Base-by-base conservation (phyloP, 2,797 vertebrate species). In the Bryconaethiops microstoma region DNA sequence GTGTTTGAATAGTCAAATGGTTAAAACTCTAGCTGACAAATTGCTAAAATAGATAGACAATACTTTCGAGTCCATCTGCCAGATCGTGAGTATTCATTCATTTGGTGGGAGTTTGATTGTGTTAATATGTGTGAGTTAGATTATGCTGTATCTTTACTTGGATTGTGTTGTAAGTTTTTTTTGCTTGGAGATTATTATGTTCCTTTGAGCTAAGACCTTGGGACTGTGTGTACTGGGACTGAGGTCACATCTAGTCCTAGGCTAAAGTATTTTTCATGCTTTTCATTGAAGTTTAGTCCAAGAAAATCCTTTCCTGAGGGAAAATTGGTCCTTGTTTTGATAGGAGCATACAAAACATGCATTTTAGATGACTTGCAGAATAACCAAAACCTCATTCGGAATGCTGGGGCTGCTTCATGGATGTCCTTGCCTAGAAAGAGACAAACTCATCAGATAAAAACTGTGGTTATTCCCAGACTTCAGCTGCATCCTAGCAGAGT, bases 361-460 rank as follows among this genome's bases (percentile, higher is more conserved):
- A 39, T 9, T 8, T 42, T 10, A 40, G 17, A 55, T 13, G 29
- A 4, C 17, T 21, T 13, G 25, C 19, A 17, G n/a, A 54, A 55
- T 39, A 65, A 35, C 7, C 4, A 14, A 55, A 55, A 54, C 55
- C 69, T 72, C 52, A n/a, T 21, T 73, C 29, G n/a, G 52, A 72
- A 72, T 50, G 48, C 17, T 10, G 70, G 4, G 17, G 39, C n/a
- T 57, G 6, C 52, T 55, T 73, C 52, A 57, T 73, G 52, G 52
- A 73, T 73, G 35, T 57, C 54, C 19, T 59, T 74, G 9, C 71
- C 54, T 74, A 14, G 17, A 74, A 59, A 73, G 29, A 59, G 29
- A 59, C 35, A 59, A 39, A 73, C 12, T 2, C 54, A 74, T 74
- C 19, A 12, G 19, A 74, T 59, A 54, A 73, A 73, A 59, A 73